Conservation (phyloP, 2,888 invertebrate genomes). For the Diplolepis rosae region DNA sequence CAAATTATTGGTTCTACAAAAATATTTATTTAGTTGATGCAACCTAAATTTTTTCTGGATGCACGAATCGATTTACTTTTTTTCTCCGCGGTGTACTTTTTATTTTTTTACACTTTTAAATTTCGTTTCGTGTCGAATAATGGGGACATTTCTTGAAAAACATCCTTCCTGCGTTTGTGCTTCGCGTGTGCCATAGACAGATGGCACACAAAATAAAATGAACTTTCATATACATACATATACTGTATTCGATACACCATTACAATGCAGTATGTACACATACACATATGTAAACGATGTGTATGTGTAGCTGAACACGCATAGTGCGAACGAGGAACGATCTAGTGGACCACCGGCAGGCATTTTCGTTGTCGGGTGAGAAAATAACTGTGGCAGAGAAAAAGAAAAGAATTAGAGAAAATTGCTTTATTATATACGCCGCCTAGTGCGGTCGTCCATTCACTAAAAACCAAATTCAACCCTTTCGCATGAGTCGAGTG, state of each 20-base stretch:
- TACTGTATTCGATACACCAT: neutral
- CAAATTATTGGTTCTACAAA: no score
- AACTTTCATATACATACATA: neutral
- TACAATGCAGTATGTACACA: neutral
- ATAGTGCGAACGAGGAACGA: constrained; percentile 24
- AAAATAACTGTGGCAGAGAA: constrained; percentile 11
- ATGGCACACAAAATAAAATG: constrained; percentile 16
- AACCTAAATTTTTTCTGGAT: no score
- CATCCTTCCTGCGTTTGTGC: constrained; percentile 15
- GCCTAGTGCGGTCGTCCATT: constrained; percentile 12
- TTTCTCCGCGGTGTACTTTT: no score
- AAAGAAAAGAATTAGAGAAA: constrained; percentile 26
- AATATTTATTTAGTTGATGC: no score
- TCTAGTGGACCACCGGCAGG: constrained; percentile 24
- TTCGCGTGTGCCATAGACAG: constrained; percentile 27
- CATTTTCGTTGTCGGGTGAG: constrained; percentile 21
- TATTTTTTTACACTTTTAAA: neutral
- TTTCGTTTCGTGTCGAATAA: neutral
- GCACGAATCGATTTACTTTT: no score
- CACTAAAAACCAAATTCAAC: constrained; percentile 2
- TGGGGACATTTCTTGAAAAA: neutral
- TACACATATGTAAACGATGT: neutral
- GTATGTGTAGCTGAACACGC: neutral
- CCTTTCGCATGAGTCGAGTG: neutral
- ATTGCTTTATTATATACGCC: constrained; percentile 28